Evolutionary conservation across 2,888 invertebrate species (phyloP), one percentile per base, ranked within the genome.

Genomic region (Clivina fossor): DNA sequence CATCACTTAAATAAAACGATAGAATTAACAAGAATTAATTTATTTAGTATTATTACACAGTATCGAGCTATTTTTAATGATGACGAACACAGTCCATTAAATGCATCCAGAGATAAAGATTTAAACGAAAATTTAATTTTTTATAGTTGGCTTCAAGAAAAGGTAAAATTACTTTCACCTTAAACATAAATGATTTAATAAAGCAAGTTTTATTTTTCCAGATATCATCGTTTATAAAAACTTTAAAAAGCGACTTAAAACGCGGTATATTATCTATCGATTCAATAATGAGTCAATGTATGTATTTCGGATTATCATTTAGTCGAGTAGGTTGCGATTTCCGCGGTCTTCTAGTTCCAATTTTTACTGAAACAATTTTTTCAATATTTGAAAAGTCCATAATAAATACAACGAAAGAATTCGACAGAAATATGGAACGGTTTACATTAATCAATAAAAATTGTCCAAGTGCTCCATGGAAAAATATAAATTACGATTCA

Each of bases 221-320:
- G 90, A 84, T 93, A 55, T 81, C 83, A 48, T 80, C 83, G 66
- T 88, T 95, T 68, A 74, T 93, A 13, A 66, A 74, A 38, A 86
- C 85, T 0, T 75, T 95, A 16, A 86, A 91, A 66, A 73, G 78
- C 50, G 90, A 90, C 70, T 76, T 94, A 58, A 75, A 80, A 46
- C 78, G 72, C 2, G 78, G 81, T 24, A 86, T 90, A 24, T 82
- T 84, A 11, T 86, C 86, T 7, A 81, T 94, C 56, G 92, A 94
- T 69, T 89, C 93, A 0, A 79, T 95, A 32, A 75, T 95, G 47
- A 93, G 92, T 5, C 96, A 96, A 69, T 93, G 93, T 73, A 95
- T 96, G 89, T 97, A 96, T 74, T 92, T 97, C 67, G 95, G 95
- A 4, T 76, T 94, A 49, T 95, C 95, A 0, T 93, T 97, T 68